A percentile compares a stretch with the other conserved stretches of the same genome.
Evolutionary conservation across 1,140 invertebrate genomes (phyloP).

Genomic region (Lepidurus packardi): DNA sequence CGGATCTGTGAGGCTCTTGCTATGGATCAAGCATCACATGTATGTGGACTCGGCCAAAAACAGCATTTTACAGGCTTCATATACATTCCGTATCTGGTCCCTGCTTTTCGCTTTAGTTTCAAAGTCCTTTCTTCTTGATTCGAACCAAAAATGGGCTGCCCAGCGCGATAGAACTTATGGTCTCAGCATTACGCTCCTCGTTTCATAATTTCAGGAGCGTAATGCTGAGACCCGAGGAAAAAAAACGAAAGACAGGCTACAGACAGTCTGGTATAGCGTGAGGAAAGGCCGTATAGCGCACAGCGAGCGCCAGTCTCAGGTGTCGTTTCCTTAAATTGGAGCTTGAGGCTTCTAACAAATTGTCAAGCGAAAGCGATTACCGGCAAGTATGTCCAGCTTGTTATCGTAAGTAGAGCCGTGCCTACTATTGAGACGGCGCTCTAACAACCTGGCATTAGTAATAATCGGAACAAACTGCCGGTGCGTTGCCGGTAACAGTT

Average conservation of each 20-base stretch:
- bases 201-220: no score
- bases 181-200: no score
- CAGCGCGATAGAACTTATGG: neutral
- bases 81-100: no score
- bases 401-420: neutral
- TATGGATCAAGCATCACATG: neutral
- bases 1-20: neutral
- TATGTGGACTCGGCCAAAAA: neutral
- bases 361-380: slow-evolving; percentile 10
- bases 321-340: neutral
- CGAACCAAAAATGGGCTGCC: neutral
- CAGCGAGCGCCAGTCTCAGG: neutral
- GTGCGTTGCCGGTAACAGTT: no score
- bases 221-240: neutral
- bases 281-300: neutral
- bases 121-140: neutral
- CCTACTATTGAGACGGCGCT: neutral
- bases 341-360: slow-evolving; percentile 14
- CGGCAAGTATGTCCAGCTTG: slow-evolving; percentile 12
- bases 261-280: neutral
- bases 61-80: neutral
- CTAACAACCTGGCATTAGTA: neutral
- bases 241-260: neutral
- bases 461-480: neutral
- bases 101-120: neutral